Evolutionary conservation across 1,140 invertebrate genomes (phyloP).

Genomic region (Holcopasites calliopsidis): DNA sequence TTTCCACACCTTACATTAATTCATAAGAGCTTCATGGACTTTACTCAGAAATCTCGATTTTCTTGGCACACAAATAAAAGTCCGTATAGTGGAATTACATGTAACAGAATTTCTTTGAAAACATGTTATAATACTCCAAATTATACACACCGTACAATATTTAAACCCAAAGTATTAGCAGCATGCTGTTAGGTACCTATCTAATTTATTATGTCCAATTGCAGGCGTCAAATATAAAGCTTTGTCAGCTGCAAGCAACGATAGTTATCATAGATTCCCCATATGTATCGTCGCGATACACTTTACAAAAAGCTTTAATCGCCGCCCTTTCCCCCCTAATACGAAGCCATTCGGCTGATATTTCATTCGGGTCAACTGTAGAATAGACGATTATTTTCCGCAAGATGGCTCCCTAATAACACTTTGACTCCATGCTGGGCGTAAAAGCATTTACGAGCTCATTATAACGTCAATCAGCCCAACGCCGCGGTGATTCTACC

Average conservation of each 20-base stretch:
- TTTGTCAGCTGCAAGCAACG: background rate
- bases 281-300: background rate
- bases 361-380: conserved; percentile 30
- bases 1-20: background rate
- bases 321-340: conserved; percentile 41
- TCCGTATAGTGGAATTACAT: too few relatives aligned
- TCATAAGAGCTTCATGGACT: background rate
- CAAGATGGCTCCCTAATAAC: background rate
- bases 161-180: too few relatives aligned
- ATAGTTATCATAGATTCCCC: too few relatives aligned
- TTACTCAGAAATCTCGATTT: background rate
- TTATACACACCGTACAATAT: too few relatives aligned
- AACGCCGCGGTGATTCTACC: background rate
- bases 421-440: background rate
- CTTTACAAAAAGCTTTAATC: conserved; percentile 30
- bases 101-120: too few relatives aligned
- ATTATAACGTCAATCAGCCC: conserved; percentile 14
- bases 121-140: too few relatives aligned
- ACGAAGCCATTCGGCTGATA: conserved; percentile 42
- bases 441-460: conserved; percentile 27
- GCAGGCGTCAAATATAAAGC: background rate
- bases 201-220: background rate
- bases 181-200: too few relatives aligned
- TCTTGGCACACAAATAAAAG: too few relatives aligned
- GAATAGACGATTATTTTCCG: conserved; percentile 28